Evolutionary conservation across 2,888 invertebrate genomes (phyloP).

Genomic region (Troides oblongomaculatus): DNA sequence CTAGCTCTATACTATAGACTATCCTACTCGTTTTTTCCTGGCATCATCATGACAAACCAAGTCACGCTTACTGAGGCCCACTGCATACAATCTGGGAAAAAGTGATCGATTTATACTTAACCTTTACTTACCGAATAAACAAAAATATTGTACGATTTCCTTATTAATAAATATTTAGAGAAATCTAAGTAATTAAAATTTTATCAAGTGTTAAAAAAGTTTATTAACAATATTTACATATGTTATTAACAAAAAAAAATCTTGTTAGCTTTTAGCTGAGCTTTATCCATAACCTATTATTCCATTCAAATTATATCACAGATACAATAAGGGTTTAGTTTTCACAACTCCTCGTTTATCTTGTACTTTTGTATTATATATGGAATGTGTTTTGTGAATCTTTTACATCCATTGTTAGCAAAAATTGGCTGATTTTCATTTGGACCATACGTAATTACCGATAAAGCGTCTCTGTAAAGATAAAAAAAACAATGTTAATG

Average conservation of each 20-base stretch:
- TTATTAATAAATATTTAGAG: background rate
- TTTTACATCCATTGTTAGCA: conserved; percentile 94
- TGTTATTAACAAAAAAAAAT: background rate
- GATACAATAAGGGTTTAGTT: background rate
- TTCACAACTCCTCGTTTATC: conserved; percentile 33
- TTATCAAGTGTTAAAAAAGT: background rate
- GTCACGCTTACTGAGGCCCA: too few species aligned
- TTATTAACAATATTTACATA: conserved; percentile 2
- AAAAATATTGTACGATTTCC: background rate
- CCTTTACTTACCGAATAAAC: too few species aligned
- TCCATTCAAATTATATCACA: conserved; percentile 21
- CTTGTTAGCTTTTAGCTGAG: conserved; percentile 20
- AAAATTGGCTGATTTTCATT: conserved; percentile 86
- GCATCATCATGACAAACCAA: too few species aligned
- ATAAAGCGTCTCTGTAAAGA: conserved; percentile 81
- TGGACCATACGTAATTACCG: conserved; percentile 86
- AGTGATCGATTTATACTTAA: too few species aligned
- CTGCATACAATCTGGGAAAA: too few species aligned
- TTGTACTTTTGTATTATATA: conserved; percentile 69
- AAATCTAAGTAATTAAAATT: background rate
- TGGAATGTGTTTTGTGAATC: conserved; percentile 89
- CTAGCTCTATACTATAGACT: too few species aligned
- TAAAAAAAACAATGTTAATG: background rate
- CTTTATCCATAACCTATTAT: conserved; percentile 7
- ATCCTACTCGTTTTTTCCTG: too few species aligned